These are phyloP conservation scores for Pica pica DNA, from an alignment of 2,113 vertebrate genomes.

Conservation along the genomic window DNA sequence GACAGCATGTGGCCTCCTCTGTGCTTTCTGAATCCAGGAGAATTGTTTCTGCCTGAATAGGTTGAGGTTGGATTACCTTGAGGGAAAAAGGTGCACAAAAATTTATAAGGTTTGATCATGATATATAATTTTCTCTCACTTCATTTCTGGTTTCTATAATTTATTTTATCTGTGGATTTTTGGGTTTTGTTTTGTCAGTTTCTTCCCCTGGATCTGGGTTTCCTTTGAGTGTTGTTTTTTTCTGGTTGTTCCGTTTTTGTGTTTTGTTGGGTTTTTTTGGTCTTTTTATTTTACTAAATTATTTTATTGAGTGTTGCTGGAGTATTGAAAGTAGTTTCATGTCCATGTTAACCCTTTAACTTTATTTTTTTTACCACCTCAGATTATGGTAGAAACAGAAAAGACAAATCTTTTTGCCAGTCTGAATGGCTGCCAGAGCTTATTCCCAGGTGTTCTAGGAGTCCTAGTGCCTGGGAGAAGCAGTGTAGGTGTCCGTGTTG, in stretches of 20 bases:
- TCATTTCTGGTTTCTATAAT: not conserved
- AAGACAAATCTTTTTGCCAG: not conserved
- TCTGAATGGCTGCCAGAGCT: not conserved
- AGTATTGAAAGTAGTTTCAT: not conserved
- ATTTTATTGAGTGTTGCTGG: not conserved
- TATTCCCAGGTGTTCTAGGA: not conserved
- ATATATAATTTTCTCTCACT: not conserved
- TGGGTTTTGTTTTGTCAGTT: fast-evolving
- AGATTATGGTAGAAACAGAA: not conserved
- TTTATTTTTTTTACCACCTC: not conserved
- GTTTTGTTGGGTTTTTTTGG: not conserved
- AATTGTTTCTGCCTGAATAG: not conserved
- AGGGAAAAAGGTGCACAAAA: not conserved
- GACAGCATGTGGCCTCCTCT: not conserved
- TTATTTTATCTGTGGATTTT: not conserved
- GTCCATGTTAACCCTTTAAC: not conserved
- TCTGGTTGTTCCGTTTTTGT: not conserved
- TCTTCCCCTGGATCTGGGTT: not conserved
- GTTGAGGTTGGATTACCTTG: not conserved
- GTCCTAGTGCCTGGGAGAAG: not conserved
- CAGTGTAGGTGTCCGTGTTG: fast-evolving
- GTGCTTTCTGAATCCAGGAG: not conserved
- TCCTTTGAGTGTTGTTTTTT: not conserved
- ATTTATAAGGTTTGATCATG: not conserved
- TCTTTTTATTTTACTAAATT: not conserved